phyloP scores from a whole-genome alignment of 2,797 vertebrate genomes.

The Phaenicophaeus curvirostris region DNA sequence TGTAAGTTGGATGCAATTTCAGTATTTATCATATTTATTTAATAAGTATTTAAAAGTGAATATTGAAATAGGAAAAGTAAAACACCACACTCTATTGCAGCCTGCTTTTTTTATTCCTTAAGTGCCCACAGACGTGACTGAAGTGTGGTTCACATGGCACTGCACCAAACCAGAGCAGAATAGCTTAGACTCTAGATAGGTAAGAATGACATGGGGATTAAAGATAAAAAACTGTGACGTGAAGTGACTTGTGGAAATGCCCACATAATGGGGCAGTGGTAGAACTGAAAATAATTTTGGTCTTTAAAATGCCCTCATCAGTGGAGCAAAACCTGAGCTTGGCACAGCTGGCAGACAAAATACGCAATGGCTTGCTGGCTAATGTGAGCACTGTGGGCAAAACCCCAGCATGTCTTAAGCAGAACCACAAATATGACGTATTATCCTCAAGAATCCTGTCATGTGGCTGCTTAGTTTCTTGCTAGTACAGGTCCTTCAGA shows the following conservation, averaged over 20 bases:
- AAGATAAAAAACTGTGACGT: neutral
- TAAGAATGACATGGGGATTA: neutral
- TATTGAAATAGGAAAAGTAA: neutral
- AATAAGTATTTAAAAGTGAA: neutral
- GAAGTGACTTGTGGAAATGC: neutral
- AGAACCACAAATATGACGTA: neutral
- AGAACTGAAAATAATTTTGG: neutral
- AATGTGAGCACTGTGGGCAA: neutral
- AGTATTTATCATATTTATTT: neutral
- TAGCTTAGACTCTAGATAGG: neutral
- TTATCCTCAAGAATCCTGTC: neutral
- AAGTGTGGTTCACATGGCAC: neutral
- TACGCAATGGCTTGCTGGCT: neutral
- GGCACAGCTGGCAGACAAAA: neutral
- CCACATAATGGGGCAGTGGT: neutral
- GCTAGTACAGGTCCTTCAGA: neutral
- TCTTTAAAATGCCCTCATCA: neutral
- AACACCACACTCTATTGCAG: neutral
- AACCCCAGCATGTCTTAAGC: rapidly evolving
- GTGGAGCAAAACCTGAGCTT: neutral
- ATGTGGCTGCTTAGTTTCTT: neutral
- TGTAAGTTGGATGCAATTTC: neutral
- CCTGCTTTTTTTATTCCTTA: neutral
- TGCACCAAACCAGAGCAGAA: neutral
- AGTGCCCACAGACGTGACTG: neutral